Conservation (phyloP, 2,113 vertebrate species). For the Plotosus lineatus region DNA sequence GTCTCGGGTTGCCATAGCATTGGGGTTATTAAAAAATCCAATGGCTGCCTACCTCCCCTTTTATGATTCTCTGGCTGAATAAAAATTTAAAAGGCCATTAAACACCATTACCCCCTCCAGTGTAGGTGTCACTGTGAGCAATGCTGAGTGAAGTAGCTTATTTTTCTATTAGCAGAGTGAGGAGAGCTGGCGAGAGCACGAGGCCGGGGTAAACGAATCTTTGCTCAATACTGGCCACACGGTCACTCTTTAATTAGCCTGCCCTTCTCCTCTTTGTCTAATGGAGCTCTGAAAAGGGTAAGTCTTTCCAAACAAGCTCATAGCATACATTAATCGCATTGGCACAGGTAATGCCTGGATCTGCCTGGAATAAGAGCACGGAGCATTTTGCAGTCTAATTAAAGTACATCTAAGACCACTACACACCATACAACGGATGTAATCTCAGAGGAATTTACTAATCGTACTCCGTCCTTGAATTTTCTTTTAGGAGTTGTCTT, state of each 20-base stretch:
- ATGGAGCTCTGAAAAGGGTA: conserved; percentile 63
- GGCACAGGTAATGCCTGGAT: conserved; percentile 40
- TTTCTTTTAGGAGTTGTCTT: conserved; percentile 50
- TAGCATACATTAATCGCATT: conserved; percentile 42
- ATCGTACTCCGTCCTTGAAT: not conserved
- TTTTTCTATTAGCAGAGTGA: conserved; percentile 76
- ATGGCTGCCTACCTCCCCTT: conserved; percentile 83
- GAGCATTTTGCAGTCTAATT: conserved; percentile 28
- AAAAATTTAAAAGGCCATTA: conserved; percentile 95
- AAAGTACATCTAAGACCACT: conserved; percentile 6
- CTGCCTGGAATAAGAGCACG: conserved; percentile 26
- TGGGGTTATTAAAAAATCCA: conserved; percentile 89
- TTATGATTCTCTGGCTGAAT: conserved; percentile 85
- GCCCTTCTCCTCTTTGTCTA: conserved; percentile 63
- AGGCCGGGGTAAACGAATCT: conserved; percentile 67
- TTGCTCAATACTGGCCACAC: conserved; percentile 70
- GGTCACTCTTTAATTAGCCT: conserved; percentile 64
- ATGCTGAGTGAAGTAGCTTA: conserved; percentile 83
- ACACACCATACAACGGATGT: not conserved
- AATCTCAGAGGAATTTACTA: not conserved
- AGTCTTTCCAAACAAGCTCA: conserved; percentile 53
- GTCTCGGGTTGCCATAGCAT: conserved; percentile 85
- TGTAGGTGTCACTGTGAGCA: conserved; percentile 82
- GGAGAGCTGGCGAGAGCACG: conserved; percentile 37
- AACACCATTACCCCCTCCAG: conserved; percentile 83